A percentile compares a stretch with the other conserved stretches of the same genome.
These are phyloP conservation scores for Sorex maritimensis DNA, from an alignment of 2,797 vertebrate genomes.

Conservation along the genomic window DNA sequence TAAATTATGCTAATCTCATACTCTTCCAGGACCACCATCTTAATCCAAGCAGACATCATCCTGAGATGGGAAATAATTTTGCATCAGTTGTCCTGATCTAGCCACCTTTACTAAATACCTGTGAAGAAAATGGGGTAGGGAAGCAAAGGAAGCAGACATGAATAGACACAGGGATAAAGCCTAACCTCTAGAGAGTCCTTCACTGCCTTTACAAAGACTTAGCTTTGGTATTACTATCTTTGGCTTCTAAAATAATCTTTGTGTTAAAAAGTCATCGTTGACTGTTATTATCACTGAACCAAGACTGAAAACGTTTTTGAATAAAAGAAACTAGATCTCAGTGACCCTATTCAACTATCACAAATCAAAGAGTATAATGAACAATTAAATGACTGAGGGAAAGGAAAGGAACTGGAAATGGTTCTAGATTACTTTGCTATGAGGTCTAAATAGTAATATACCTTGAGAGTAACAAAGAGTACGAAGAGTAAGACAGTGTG, in stretches of 20 bases:
- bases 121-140: not conserved
- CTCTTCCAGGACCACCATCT: not conserved
- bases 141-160: not conserved
- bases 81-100: not conserved
- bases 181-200: not conserved
- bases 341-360: not conserved
- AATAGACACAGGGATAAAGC: fast-evolving
- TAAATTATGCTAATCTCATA: not conserved
- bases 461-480: not conserved
- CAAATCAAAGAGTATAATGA: not conserved
- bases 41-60: too few species aligned
- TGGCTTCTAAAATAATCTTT: not conserved
- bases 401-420: not conserved
- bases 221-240: not conserved
- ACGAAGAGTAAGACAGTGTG: not conserved
- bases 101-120: not conserved
- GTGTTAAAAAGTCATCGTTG: not conserved
- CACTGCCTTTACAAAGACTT: not conserved
- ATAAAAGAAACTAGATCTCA: not conserved
- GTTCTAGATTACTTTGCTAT: not conserved
- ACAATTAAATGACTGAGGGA: not conserved
- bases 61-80: not conserved
- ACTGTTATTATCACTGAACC: not conserved
- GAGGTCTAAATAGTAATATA: not conserved
- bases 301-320: not conserved